Evolutionary conservation across 2,888 invertebrate genomes (phyloP).

Genomic region (Temnothorax ravouxi): DNA sequence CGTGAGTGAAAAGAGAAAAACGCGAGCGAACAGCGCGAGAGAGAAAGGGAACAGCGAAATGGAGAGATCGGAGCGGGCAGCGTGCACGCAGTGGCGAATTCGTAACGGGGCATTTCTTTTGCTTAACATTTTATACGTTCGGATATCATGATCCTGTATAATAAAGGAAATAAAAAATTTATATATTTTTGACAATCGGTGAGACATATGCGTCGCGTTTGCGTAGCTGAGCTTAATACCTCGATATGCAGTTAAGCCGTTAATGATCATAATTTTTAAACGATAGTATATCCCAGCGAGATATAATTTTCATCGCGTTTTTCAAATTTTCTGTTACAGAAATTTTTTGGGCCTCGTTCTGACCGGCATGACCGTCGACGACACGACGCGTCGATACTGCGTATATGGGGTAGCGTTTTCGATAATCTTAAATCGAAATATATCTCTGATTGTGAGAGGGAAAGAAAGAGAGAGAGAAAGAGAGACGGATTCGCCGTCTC

Average conservation of each 20-base stretch:
- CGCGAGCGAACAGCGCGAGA: constrained; percentile 58
- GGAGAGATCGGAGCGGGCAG: background rate
- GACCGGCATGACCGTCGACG: background rate
- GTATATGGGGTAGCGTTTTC: background rate
- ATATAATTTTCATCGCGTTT: background rate
- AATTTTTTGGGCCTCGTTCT: background rate
- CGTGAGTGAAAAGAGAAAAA: constrained; percentile 53
- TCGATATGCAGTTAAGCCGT: background rate
- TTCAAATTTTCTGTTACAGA: background rate
- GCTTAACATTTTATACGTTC: background rate
- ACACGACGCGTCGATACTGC: background rate
- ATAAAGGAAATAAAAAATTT: background rate
- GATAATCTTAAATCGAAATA: background rate
- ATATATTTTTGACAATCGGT: too few relatives aligned
- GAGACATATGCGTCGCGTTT: background rate
- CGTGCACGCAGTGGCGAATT: background rate
- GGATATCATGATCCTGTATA: background rate
- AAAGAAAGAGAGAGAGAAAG: constrained; percentile 46
- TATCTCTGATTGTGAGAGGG: background rate
- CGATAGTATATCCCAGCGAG: background rate
- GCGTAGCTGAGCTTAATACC: too few relatives aligned
- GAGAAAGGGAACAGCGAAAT: constrained; percentile 32
- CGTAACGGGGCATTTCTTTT: background rate
- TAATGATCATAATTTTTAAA: background rate
- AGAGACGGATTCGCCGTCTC: constrained; percentile 31